Base-by-base conservation (phyloP, 1,140 invertebrate genomes). In the Eufriesea mexicana region DNA sequence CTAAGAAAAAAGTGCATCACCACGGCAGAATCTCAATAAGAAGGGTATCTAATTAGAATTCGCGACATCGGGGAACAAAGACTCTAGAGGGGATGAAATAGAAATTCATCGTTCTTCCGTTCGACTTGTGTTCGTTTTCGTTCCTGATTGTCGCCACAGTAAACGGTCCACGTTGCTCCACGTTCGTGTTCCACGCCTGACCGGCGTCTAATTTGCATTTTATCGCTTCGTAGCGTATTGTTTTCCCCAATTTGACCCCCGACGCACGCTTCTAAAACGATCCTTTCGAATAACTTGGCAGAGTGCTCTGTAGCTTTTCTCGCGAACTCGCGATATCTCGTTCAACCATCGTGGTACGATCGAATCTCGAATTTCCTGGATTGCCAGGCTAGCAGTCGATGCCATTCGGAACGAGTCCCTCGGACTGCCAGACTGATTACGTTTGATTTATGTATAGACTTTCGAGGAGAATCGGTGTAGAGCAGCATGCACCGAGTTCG, bases 141-240 rank as follows among this genome's bases (percentile, higher is more conserved):
- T 23, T 49, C 67, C 23, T 28, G 23, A 35, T 77, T 76, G 55
- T 45, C 12, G 61, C 7, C 18, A 23, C 20, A 9, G 23, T 18
- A 5, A 25, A 73, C 2, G 20, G 20, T 5, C 18, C 28, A 16
- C 47, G 47, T 35, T 66, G 47, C 74, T 55, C 75, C 16, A 77
- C 35, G 45, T 67, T 55, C 62, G 47, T 4, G 35, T 35, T 35
- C 35, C 9, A 7, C 9, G 51, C 23, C 45, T 9, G 9, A 14
- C 14, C 28, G 28, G 14, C 28, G 62, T 77, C 35, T 67, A 67
- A 77, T 77, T 77, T 77, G 75, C 49, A 77, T 67, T 67, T 67
- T 66, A 67, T 67, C 75, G 62, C 62, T 49, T 49, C n/a, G 75
- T 35, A 45, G 28, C 61, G 6, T 55, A 67, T 77, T 67, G 62